Conservation (phyloP, 2,797 vertebrate genomes). For the Heteromormyrus szaboi region DNA sequence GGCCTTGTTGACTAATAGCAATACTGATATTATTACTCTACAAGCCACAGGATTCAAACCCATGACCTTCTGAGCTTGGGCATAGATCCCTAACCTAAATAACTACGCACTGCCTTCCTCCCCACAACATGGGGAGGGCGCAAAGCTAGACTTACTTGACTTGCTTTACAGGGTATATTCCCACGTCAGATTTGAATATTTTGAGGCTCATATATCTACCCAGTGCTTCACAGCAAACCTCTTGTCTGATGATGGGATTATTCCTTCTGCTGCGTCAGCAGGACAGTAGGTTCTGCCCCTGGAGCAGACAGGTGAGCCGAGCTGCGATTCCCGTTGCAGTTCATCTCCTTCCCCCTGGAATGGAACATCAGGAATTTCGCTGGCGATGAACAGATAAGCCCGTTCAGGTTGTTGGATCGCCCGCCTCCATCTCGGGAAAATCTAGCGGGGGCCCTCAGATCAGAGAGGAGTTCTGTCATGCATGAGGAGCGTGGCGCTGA, state of each 20-base stretch:
- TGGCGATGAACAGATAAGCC: neutral
- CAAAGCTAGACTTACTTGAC: neutral
- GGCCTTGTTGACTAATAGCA: neutral
- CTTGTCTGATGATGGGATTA: neutral
- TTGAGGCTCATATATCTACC: neutral
- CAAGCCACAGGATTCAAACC: neutral
- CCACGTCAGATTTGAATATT: neutral
- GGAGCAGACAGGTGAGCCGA: neutral
- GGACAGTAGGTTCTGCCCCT: neutral
- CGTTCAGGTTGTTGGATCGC: neutral
- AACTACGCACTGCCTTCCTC: no score
- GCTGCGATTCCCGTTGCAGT: neutral
- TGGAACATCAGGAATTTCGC: neutral
- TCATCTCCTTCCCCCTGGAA: neutral
- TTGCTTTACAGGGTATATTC: neutral
- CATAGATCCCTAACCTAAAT: neutral
- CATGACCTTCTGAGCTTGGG: neutral
- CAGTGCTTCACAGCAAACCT: neutral
- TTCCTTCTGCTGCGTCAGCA: neutral
- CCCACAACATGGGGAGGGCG: neutral
- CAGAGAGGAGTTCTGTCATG: neutral
- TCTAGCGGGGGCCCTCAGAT: neutral
- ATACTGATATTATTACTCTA: neutral
- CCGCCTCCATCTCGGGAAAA: neutral
- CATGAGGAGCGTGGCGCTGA: neutral